Evolutionary conservation across 2,113 vertebrate species (phyloP), one percentile per base, ranked within the genome.

Genomic region (Rutilus rutilus): DNA sequence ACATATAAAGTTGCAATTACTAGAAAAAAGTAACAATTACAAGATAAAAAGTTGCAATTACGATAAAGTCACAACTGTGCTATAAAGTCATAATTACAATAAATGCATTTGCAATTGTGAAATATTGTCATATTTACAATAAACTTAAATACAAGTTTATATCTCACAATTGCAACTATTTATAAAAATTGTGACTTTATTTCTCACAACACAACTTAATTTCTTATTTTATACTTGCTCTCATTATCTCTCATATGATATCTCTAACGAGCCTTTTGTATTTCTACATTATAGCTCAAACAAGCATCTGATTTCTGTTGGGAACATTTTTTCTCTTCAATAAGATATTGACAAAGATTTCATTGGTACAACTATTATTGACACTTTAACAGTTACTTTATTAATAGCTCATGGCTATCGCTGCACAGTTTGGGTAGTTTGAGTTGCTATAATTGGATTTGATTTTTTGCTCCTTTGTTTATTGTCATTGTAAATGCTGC

Each of bases 321-420:
- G 30, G 21, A 73, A 73, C 33, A 36, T 82, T 25, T 69, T 33
- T 73, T 57, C 6, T 19, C 27, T 73, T 83, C 65, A 71, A 57
- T 83, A 73, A 83, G 65, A 36, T 54, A 83, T 73, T 73, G 81
- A 73, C 64, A 52, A 57, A 23, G 65, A 50, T 83, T 83, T 83
- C 23, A 57, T 54, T 59, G 65, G 21, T 57, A 73, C 81, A 83
- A 73, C 62, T 39, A 11, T 54, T 59, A 83, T 83, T 73, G 81
- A 59, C 65, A 57, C 30, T 73, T 83, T 83, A 71, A 83, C 65
- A 71, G 33, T 59, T 39, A 57, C 81, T 83, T 73, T 73, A 83
- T 83, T 83, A 67, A 73, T 42, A 73, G 47, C 65, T 73, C 67
- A 36, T 82, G 42, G 45, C 42, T 33, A 42, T 73, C 64, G 73